Evolutionary conservation across 2,797 vertebrate species (phyloP).

Genomic region (Danio aesculapii): DNA sequence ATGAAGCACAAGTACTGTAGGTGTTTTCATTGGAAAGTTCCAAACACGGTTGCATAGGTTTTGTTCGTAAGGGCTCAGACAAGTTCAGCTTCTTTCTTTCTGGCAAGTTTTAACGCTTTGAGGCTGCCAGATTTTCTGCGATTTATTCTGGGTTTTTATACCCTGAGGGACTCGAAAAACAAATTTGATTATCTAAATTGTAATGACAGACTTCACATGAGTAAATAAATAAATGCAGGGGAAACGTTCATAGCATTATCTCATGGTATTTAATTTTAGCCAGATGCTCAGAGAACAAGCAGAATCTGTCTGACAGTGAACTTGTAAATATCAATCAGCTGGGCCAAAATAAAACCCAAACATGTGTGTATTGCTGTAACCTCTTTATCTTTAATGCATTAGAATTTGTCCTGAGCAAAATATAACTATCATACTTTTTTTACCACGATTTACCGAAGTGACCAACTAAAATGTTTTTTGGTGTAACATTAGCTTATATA

Average conservation of each 20-base stretch:
- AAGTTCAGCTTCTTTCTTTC: neutral
- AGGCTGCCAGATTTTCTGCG: neutral
- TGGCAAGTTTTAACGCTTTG: neutral
- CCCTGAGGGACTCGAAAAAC: conserved; percentile 24
- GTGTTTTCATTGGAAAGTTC: conserved; percentile 34
- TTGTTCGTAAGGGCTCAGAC: neutral
- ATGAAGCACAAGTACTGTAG: conserved; percentile 4
- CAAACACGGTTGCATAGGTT: conserved; percentile 30
- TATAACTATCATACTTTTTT: no score
- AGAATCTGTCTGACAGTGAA: conserved; percentile 17
- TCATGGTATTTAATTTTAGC: conserved; percentile 33
- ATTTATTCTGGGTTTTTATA: conserved; percentile 23
- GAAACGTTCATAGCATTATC: conserved; percentile 35
- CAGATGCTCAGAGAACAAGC: conserved; percentile 40
- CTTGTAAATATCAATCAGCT: conserved; percentile 11
- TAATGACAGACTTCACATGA: conserved; percentile 37
- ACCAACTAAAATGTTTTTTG: no score
- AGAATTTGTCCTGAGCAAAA: no score
- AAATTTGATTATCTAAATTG: conserved; percentile 32
- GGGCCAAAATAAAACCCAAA: neutral
- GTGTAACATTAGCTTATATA: no score
- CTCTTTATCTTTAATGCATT: no score
- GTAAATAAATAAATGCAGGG: conserved; percentile 42
- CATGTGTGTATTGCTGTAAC: no score
- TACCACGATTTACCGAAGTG: no score